Conservation (phyloP, 1,140 invertebrate species). For the Venustaconcha ellipsiformis region DNA sequence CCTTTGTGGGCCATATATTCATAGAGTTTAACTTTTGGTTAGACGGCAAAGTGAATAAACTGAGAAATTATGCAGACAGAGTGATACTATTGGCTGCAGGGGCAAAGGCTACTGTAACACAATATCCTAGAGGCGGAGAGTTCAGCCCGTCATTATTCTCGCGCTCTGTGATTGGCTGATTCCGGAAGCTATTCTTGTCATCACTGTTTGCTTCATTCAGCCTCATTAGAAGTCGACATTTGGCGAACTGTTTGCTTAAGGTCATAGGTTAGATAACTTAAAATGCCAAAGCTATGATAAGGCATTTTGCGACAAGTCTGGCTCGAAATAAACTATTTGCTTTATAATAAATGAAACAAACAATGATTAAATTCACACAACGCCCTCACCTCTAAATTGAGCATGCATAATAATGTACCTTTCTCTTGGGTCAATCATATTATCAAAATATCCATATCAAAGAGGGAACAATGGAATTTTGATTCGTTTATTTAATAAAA, state of each 20-base stretch:
- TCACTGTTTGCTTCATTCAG: background rate
- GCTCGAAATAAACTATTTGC: no score
- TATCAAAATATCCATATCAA: no score
- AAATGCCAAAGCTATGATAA: slow-evolving; percentile 19
- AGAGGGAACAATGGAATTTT: no score
- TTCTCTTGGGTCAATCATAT: no score
- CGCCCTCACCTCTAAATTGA: no score
- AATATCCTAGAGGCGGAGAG: slow-evolving; percentile 11
- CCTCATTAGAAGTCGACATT: slow-evolving; percentile 8
- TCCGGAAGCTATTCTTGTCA: slow-evolving; percentile 14
- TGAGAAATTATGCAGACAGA: slow-evolving; percentile 1
- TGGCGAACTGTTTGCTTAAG: slow-evolving; percentile 15
- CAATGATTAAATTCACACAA: no score
- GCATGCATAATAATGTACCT: no score
- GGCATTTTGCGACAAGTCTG: background rate
- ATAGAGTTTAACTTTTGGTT: no score
- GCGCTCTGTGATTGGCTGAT: slow-evolving; percentile 10
- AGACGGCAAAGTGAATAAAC: no score
- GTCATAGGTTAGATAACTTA: slow-evolving; percentile 21
- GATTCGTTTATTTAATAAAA: no score
- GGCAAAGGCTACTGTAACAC: slow-evolving; percentile 7
- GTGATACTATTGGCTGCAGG: slow-evolving; percentile 20
- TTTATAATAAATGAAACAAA: no score
- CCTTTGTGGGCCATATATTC: no score
- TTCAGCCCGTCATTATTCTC: background rate